These are phyloP conservation scores for Harpagoxenus sublaevis DNA, from an alignment of 2,888 invertebrate genomes.

Conservation along the genomic window DNA sequence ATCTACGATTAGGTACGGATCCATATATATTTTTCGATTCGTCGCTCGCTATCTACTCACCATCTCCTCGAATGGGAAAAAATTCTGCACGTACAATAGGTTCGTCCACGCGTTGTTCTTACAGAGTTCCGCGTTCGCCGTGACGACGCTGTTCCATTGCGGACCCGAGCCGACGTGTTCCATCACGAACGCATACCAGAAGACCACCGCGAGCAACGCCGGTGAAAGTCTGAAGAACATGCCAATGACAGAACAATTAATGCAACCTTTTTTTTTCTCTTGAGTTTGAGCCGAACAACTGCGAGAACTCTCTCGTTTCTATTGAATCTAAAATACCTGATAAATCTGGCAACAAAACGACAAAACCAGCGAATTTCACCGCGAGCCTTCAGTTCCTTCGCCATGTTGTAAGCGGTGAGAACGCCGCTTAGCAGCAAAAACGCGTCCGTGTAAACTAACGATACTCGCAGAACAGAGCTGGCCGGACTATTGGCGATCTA, in stretches of 20 bases:
- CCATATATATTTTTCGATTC: neutral
- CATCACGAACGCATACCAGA: constrained; percentile 90
- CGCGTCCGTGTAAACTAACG: constrained; percentile 90
- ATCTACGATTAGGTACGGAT: neutral
- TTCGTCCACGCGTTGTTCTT: constrained; percentile 91
- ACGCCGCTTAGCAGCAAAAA: constrained; percentile 90
- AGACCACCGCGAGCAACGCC: constrained; percentile 88
- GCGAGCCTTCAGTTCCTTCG: constrained; percentile 87
- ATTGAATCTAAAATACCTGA: constrained; percentile 86
- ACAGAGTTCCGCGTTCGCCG: constrained; percentile 89
- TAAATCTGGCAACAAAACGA: constrained; percentile 88
- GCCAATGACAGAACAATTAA: neutral
- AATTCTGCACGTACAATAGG: constrained; percentile 90
- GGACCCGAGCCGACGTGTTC: constrained; percentile 90
- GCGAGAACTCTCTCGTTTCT: neutral
- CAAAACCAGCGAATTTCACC: constrained; percentile 88
- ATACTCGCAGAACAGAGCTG: constrained; percentile 89
- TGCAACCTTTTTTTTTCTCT: neutral
- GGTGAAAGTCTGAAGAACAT: constrained; percentile 88
- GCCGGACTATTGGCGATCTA: constrained; percentile 88
- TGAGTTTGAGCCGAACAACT: neutral
- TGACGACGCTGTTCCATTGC: constrained; percentile 89
- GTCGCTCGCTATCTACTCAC: constrained; percentile 84
- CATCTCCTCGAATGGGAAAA: constrained; percentile 90
- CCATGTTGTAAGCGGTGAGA: constrained; percentile 89